Base-by-base conservation (phyloP, 1,140 invertebrate genomes). In the Zaprionus davidi region DNA sequence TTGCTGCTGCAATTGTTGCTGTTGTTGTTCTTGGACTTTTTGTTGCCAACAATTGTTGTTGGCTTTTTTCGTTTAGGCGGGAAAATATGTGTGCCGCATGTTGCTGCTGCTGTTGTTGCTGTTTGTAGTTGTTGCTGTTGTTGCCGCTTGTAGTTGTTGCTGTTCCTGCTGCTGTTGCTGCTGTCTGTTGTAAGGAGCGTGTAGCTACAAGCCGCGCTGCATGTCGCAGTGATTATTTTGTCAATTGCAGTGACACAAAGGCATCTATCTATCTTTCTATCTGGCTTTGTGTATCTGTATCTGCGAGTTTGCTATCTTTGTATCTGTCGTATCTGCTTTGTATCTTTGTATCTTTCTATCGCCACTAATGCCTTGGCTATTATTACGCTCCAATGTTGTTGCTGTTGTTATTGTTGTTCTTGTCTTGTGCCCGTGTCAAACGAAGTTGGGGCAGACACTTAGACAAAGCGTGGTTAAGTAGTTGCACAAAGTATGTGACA, bases 191-290 rank as follows among this genome's bases (percentile, higher is more conserved):
- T 62, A 71, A 76, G 53, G 49, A 76, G 73, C 76, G 44, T 84
- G 80, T 80, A 75, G 71, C 78, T 72, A 72, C 46, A 64, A 60
- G 71, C 65, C 68, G 73, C 55, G 38, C 60, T 62, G 58, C 57
- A 84, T 84, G 85, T 82, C 79, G 78, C 85, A 90, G 85, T 88
- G 85, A 88, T 88, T 88, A 88, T 88, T 88, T 88, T 88, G 85
- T 88, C 85, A 90, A 88, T 88, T 88, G 85, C 85, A 81, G 85
- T 90, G 85, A 88, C 85, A 88, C 85, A 88, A 88, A 88, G 85
- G 85, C 84, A 88, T 88, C 84, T 88, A 87, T 86, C 79, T 76
- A 76, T 17, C 53, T 51, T 49, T 65, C 62, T 58, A 71, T 65
- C 62, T 57, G 15, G 24, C 44, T 58, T 58, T 70, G 57, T 62